Evolutionary conservation across 30 jellyfish, hydroid and myxozoan species (phyloP).

Genomic region (Rhopilema esculentum): DNA sequence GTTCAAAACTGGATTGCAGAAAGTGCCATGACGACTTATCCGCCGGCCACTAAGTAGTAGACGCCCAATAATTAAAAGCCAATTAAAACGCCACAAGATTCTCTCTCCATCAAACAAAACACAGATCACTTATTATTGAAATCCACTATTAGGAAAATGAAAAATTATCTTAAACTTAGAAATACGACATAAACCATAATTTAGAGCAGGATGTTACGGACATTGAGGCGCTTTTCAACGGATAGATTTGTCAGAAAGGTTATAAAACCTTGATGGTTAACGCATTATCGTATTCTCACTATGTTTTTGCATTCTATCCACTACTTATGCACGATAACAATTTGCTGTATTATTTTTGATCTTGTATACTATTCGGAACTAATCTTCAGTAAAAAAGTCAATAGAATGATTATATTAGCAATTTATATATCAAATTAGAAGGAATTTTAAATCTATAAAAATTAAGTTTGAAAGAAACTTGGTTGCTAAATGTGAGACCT

Average conservation of each 20-base stretch:
- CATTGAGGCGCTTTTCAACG: background rate
- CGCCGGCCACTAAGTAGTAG: conserved; percentile 29
- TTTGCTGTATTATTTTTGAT: too few species aligned
- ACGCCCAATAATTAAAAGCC: conserved; percentile 21
- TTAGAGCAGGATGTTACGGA: background rate
- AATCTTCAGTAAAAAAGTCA: too few species aligned
- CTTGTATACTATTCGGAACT: too few species aligned
- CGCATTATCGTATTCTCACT: too few species aligned
- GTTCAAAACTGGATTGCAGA: conserved; percentile 1
- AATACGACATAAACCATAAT: background rate
- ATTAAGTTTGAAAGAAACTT: too few species aligned
- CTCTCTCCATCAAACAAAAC: background rate
- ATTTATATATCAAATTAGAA: too few species aligned
- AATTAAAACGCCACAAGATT: conserved; percentile 11
- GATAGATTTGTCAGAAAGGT: background rate
- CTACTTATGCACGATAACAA: too few species aligned
- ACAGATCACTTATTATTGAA: background rate
- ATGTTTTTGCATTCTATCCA: too few species aligned
- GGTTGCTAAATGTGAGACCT: too few species aligned
- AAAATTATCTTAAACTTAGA: background rate
- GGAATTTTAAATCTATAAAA: too few species aligned
- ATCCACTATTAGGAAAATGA: background rate
- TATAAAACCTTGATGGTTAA: too few species aligned
- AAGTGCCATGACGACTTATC: conserved; percentile 11
- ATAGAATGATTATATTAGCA: too few species aligned